Percentiles rank a stretch among this genome's conserved stretches.
These are phyloP conservation scores for Parapristionchus giblindavisi DNA, from an alignment of 2,888 invertebrate genomes.

Conservation along the genomic window DNA sequence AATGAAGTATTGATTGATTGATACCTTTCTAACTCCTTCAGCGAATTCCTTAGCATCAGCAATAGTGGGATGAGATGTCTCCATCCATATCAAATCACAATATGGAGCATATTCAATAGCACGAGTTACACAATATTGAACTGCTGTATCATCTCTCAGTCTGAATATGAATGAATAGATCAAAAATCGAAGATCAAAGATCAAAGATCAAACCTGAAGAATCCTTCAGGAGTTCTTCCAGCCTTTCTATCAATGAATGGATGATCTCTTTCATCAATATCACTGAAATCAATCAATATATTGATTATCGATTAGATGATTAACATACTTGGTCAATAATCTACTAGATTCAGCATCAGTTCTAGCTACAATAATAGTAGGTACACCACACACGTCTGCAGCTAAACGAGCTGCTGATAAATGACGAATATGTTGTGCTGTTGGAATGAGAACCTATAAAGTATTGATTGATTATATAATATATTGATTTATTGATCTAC, in stretches of 20 bases:
- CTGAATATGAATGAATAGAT: constrained; percentile 41
- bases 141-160: constrained; percentile 59
- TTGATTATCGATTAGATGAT: not conserved
- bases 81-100: constrained; percentile 71
- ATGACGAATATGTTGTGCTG: constrained; percentile 70
- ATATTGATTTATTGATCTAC: constrained; percentile 33
- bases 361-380: constrained; percentile 70
- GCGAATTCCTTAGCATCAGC: constrained; percentile 69
- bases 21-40: constrained; percentile 65
- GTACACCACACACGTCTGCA: constrained; percentile 70
- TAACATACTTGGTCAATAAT: constrained; percentile 61
- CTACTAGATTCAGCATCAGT: constrained; percentile 71
- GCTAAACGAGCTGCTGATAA: constrained; percentile 71
- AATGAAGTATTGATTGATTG: not conserved
- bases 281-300: constrained; percentile 46
- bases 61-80: constrained; percentile 70
- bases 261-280: constrained; percentile 70
- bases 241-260: constrained; percentile 69
- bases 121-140: constrained; percentile 69
- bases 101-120: constrained; percentile 68
- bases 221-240: constrained; percentile 70
- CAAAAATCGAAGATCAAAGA: not conserved
- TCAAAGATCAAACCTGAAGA: constrained; percentile 55
- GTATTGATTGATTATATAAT: not conserved
- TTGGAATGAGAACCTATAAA: constrained; percentile 69